Evolutionary conservation across 2,797 vertebrate genomes (phyloP).

Genomic region (Vespertilio murinus): DNA sequence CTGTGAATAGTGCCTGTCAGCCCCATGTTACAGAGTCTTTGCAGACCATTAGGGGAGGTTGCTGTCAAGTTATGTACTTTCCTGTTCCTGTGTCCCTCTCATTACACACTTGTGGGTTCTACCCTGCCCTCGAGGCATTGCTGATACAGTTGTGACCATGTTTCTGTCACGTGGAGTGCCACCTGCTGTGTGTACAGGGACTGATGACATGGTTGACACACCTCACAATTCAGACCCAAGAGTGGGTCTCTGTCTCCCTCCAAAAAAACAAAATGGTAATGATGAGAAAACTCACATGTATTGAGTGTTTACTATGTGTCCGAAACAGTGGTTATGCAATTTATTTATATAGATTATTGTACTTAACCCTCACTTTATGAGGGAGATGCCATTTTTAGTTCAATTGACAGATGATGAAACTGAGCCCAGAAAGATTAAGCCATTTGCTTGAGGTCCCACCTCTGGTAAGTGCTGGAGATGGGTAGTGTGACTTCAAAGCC

Average conservation of each 20-base stretch:
- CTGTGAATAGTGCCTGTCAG: background rate
- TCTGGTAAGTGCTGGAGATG: background rate
- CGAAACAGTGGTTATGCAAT: background rate
- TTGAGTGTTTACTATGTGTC: background rate
- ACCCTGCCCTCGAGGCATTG: background rate
- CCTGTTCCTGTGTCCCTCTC: background rate
- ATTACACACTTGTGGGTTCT: background rate
- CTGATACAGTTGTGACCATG: background rate
- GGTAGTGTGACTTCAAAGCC: background rate
- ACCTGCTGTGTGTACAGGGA: background rate
- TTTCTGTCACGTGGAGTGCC: background rate
- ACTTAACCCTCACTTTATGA: background rate
- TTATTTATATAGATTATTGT: conserved; percentile 8
- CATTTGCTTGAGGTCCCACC: background rate
- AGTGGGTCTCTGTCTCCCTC: background rate
- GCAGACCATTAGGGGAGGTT: background rate
- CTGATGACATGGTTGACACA: background rate
- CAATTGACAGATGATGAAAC: conserved; percentile 33
- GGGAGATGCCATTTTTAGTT: conserved; percentile 32
- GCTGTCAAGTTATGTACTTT: background rate
- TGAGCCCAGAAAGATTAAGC: conserved; percentile 23
- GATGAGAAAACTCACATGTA: background rate
- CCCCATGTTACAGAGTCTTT: background rate
- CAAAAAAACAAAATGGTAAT: background rate
- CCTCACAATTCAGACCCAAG: accelerated